A percentile compares a stretch with the other conserved stretches of the same genome.
Conservation (phyloP, 1,140 invertebrate genomes). For the Drosophila ogumai region DNA sequence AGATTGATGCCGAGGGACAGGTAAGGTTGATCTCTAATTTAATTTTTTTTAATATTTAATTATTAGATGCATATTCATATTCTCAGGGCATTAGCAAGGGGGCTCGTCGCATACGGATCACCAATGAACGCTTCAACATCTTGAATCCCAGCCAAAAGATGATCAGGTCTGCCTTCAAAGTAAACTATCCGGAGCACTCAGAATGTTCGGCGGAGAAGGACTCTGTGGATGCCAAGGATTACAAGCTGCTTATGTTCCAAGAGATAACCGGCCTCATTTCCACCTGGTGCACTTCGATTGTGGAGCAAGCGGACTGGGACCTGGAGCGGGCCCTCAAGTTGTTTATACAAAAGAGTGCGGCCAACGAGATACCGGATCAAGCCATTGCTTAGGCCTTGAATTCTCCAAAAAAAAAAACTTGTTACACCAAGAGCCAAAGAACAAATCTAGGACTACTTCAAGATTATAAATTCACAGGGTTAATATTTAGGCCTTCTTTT, state of each 20-base stretch:
- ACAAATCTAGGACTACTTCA: background rate
- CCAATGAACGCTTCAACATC: constrained; percentile 65
- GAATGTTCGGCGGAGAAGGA: constrained; percentile 31
- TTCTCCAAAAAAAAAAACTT: background rate
- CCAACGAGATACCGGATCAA: constrained; percentile 42
- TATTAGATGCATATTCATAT: background rate
- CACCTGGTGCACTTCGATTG: constrained; percentile 72
- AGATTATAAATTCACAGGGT: background rate
- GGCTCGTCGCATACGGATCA: constrained; percentile 50
- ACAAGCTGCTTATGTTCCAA: constrained; percentile 68
- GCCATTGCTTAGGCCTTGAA: constrained; percentile 42
- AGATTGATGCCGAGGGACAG: constrained; percentile 27
- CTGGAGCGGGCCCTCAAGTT: constrained; percentile 47
- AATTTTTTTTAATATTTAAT: background rate
- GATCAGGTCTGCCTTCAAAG: constrained; percentile 58
- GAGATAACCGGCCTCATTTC: constrained; percentile 65
- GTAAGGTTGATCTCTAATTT: constrained; percentile 22
- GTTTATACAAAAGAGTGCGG: constrained; percentile 40
- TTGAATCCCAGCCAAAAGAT: constrained; percentile 57
- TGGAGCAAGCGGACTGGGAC: constrained; percentile 70
- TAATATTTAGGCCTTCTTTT: too few relatives aligned
- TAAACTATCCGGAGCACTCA: constrained; percentile 1
- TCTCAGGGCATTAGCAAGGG: constrained; percentile 50
- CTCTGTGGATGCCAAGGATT: constrained; percentile 49
- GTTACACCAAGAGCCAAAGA: background rate